phyloP scores from a whole-genome alignment of 1,140 invertebrate genomes.

The Drosophila nigrodunni region DNA sequence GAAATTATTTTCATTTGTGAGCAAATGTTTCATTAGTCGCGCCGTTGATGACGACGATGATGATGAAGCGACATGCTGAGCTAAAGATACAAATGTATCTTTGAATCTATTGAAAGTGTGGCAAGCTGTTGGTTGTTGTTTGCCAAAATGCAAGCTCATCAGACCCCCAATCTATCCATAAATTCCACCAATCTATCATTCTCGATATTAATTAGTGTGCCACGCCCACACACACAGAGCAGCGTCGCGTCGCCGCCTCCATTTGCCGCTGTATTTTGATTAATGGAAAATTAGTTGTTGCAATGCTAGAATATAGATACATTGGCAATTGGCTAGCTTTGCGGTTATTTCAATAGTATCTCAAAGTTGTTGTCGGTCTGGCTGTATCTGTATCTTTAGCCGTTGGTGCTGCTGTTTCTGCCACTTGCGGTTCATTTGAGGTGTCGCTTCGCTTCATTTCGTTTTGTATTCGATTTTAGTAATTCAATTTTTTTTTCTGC shows the following conservation, averaged over 20 bases:
- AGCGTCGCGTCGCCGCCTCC: constrained; percentile 7
- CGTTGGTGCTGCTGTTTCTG: neutral
- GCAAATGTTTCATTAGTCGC: constrained; percentile 66
- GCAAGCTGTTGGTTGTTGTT: constrained; percentile 6
- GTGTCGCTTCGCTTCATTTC: constrained; percentile 42
- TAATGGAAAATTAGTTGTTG: constrained; percentile 60
- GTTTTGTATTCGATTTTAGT: constrained; percentile 13
- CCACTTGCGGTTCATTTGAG: constrained; percentile 64
- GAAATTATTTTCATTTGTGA: constrained; percentile 67
- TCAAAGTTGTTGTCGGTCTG: constrained; percentile 4
- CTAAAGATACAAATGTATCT: constrained; percentile 53
- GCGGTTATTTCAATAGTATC: constrained; percentile 21
- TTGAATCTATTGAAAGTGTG: constrained; percentile 46
- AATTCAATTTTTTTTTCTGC: constrained; percentile 77
- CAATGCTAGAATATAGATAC: constrained; percentile 19
- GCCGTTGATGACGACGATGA: constrained; percentile 16
- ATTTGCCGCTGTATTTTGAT: constrained; percentile 52
- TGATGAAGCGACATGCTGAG: constrained; percentile 46
- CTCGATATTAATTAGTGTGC: constrained; percentile 64
- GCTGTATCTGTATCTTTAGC: constrained; percentile 7
- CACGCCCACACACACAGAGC: constrained; percentile 41
- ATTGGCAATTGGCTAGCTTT: constrained; percentile 27
- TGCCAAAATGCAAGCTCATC: constrained; percentile 71
- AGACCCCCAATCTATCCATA: neutral
- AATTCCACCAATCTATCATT: neutral